Percentiles rank a stretch among this genome's conserved stretches.
phyloP scores from a whole-genome alignment of 2,797 vertebrate species.

The Dendrocincla fuliginosa region DNA sequence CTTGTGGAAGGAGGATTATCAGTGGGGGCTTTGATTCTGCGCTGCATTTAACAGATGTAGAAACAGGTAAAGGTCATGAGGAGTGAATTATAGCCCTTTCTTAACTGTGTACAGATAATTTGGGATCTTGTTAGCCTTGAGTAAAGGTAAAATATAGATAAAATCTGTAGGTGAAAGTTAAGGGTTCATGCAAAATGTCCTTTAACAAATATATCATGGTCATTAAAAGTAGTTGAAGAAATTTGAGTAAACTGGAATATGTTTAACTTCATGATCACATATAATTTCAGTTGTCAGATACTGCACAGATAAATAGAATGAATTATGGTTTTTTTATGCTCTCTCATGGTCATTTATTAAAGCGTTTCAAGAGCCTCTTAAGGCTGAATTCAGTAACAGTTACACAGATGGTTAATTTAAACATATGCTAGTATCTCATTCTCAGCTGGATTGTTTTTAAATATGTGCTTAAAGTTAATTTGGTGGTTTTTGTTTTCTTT shows the following conservation, averaged over 20 bases:
- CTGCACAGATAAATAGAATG: background rate
- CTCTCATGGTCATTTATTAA: background rate
- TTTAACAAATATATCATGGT: background rate
- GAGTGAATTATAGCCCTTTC: background rate
- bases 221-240: background rate
- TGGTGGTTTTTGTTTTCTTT: background rate
- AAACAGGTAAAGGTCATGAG: conserved; percentile 83
- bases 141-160: background rate
- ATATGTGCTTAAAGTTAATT: background rate
- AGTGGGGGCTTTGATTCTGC: conserved; percentile 91
- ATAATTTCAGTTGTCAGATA: background rate
- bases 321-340: background rate
- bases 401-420: background rate
- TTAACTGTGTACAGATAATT: background rate
- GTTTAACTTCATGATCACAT: background rate
- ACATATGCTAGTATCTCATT: background rate
- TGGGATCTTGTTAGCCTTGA: background rate
- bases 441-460: background rate
- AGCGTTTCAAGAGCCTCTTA: background rate
- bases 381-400: background rate
- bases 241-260: background rate
- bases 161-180: background rate
- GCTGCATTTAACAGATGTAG: conserved; percentile 85
- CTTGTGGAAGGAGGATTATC: conserved; percentile 87
- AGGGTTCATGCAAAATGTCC: background rate